phyloP scores from a whole-genome alignment of 2,797 vertebrate genomes.

The Mastacembelus armatus region DNA sequence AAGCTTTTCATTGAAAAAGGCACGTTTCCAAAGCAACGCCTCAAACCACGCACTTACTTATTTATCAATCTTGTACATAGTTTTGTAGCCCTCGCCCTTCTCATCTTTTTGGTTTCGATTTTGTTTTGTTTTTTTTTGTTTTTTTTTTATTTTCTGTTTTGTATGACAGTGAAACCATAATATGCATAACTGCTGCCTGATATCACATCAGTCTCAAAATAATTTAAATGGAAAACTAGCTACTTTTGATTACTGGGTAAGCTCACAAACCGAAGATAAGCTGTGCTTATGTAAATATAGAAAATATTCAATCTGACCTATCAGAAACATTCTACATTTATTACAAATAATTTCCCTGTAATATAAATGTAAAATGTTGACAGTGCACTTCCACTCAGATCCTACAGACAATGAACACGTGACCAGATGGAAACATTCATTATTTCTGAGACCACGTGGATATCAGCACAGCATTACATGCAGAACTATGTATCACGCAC shows the following conservation, averaged over 20 bases:
- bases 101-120: slow-evolving; percentile 62
- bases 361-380: slow-evolving; percentile 37
- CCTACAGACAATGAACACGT: neutral
- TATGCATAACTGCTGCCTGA: slow-evolving; percentile 70
- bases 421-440: slow-evolving; percentile 8
- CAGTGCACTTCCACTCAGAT: slow-evolving; percentile 45
- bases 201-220: slow-evolving; percentile 71
- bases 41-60: slow-evolving; percentile 87
- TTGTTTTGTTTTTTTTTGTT: slow-evolving; percentile 21
- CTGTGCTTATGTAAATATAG: slow-evolving; percentile 58
- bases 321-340: slow-evolving; percentile 19
- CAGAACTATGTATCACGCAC: slow-evolving; percentile 76
- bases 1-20: slow-evolving; percentile 72
- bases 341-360: slow-evolving; percentile 25
- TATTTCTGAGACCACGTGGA: slow-evolving; percentile 69
- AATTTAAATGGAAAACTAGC: slow-evolving; percentile 9
- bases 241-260: slow-evolving; percentile 19
- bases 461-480: slow-evolving; percentile 69
- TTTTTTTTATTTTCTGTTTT: too few relatives aligned
- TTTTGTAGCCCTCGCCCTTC: slow-evolving; percentile 78
- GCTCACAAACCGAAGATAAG: slow-evolving; percentile 49
- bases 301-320: slow-evolving; percentile 37
- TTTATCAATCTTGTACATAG: slow-evolving; percentile 87
- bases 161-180: slow-evolving; percentile 75
- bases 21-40: slow-evolving; percentile 83